phyloP scores from a whole-genome alignment of 2,888 invertebrate genomes.

The Tenodera sinensis region DNA sequence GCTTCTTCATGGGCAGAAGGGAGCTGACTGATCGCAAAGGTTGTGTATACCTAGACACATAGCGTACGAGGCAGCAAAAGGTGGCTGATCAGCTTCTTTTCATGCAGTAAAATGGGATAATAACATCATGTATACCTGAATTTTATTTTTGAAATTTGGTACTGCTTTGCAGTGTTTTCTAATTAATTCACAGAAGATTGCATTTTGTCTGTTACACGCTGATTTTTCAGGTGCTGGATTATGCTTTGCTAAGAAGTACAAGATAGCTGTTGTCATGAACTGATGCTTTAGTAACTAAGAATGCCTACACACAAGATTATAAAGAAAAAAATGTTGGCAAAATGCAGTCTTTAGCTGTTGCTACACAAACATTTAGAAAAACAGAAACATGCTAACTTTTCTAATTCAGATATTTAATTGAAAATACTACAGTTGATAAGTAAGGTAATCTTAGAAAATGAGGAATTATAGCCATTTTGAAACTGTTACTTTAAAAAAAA shows the following conservation, averaged over 20 bases:
- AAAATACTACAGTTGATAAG: slow-evolving; percentile 9
- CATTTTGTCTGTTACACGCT: not conserved
- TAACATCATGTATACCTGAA: not conserved
- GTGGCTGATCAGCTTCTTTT: not conserved
- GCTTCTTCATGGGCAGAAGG: slow-evolving; percentile 21
- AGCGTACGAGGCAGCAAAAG: not conserved
- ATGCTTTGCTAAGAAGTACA: not conserved
- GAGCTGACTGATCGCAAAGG: not conserved
- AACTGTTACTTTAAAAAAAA: too few species aligned
- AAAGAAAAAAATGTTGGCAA: not conserved
- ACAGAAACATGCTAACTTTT: slow-evolving; percentile 1
- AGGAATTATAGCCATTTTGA: not conserved
- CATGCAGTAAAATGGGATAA: not conserved
- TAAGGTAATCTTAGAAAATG: not conserved
- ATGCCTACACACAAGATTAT: not conserved
- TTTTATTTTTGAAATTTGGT: not conserved
- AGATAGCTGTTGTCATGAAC: not conserved
- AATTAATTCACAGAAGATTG: not conserved
- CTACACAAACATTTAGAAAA: not conserved
- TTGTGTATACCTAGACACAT: not conserved
- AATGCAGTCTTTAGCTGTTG: slow-evolving; percentile 8
- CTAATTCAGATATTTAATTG: not conserved
- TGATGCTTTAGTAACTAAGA: not conserved
- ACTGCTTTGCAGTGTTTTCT: slow-evolving; percentile 2
- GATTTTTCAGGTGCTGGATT: not conserved